Conservation (phyloP, 1,140 invertebrate genomes). For the Micrasema minimum region DNA sequence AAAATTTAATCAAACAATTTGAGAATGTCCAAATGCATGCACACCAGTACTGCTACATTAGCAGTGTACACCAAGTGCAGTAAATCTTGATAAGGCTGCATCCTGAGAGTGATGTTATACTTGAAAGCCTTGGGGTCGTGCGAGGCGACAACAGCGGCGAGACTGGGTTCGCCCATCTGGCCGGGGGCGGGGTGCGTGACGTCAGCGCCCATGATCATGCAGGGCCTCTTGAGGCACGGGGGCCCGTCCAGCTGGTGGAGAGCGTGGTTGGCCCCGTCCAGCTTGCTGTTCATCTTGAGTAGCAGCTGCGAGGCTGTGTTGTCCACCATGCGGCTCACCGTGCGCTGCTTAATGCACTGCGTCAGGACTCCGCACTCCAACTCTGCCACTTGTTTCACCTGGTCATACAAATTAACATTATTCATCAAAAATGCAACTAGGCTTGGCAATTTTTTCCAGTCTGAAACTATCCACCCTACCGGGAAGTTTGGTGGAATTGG, state of each 20-base stretch:
- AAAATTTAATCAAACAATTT: slow-evolving; percentile 39
- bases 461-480: slow-evolving; percentile 4
- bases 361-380: slow-evolving; percentile 76
- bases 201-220: slow-evolving; percentile 86
- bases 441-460: no score
- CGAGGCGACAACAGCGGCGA: slow-evolving; percentile 84
- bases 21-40: no score
- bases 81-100: no score
- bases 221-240: slow-evolving; percentile 58
- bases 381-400: slow-evolving; percentile 80
- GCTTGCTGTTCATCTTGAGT: slow-evolving; percentile 84
- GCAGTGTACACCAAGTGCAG: no score
- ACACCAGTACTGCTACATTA: no score
- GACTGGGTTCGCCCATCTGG: slow-evolving; percentile 76
- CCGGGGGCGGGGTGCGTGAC: slow-evolving; percentile 88
- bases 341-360: slow-evolving; percentile 75
- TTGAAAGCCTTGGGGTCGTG: slow-evolving; percentile 72
- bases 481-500: slow-evolving; percentile 23
- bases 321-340: slow-evolving; percentile 59
- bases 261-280: slow-evolving; percentile 85
- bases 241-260: slow-evolving; percentile 58
- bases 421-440: no score
- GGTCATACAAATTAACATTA: slow-evolving; percentile 44
- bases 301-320: slow-evolving; percentile 75
- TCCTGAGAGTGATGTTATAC: slow-evolving; percentile 77